A percentile compares a stretch with the other conserved stretches of the same genome.
phyloP scores from a whole-genome alignment of 1,140 invertebrate species.

The Gonioctena quinquepunctata region DNA sequence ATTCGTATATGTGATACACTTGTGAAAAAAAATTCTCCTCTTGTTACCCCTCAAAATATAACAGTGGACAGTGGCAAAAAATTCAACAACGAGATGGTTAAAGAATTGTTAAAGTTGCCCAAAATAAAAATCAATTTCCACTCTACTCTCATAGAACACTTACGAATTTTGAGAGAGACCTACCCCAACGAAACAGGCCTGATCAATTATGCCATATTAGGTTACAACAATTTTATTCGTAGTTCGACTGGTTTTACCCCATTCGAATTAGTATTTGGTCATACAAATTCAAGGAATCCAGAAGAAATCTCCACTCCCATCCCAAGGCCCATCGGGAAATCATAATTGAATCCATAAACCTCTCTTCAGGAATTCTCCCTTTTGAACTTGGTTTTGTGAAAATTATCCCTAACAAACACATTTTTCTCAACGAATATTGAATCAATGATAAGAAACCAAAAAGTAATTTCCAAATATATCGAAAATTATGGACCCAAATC shows the following conservation, averaged over 20 bases:
- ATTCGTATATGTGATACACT: neutral
- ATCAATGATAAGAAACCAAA: neutral
- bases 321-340: neutral
- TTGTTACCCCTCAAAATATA: constrained; percentile 20
- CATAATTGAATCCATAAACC: neutral
- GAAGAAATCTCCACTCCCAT: neutral
- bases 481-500: neutral
- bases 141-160: constrained; percentile 28
- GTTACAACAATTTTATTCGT: constrained; percentile 30
- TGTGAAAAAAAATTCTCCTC: neutral
- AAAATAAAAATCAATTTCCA: constrained; percentile 29
- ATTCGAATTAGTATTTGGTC: constrained; percentile 28
- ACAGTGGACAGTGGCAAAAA: constrained; percentile 16
- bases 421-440: neutral
- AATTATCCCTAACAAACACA: neutral
- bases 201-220: constrained; percentile 30
- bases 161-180: neutral
- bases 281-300: constrained; percentile 17
- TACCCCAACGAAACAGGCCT: neutral
- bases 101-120: constrained; percentile 22
- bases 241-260: constrained; percentile 27
- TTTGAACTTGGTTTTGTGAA: neutral
- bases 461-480: neutral
- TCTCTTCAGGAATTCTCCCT: neutral
- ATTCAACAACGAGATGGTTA: constrained; percentile 22